Evolutionary conservation across 2,113 vertebrate species (phyloP), one percentile per base, ranked within the genome.

Genomic region (Sapajus apella): DNA sequence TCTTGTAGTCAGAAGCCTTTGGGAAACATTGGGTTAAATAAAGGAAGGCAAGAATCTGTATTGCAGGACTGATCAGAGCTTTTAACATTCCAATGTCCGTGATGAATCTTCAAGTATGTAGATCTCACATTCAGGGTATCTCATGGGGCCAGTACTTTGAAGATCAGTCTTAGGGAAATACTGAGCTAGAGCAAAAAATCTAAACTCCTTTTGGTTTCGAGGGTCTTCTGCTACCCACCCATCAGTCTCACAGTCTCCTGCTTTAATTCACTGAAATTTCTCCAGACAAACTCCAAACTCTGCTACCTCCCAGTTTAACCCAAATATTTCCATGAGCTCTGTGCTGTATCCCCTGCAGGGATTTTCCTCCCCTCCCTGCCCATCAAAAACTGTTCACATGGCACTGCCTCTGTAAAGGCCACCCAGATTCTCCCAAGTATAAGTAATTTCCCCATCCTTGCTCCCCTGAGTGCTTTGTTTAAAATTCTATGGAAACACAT

Each of bases 401-500:
- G 27, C 13, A 11, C 13, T 18, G 27, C 43, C 37, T 87, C 18
- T 45, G 21, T 9, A 40, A 76, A 50, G 30, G 10, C n/a, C 43
- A 61, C 47, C 61, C 14, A 35, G 55, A 17, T 17, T 8, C 25
- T 55, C 55, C 32, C 43, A 70, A 18, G 47, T 9, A 47, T 45
- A 45, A 79, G 50, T 68, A 6, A 37, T 16, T 56, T 72, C 4
- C 27, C 43, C 58, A 23, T 77, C 32, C 68, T n/a, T 80, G 2
- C 11, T 73, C 9, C 4, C 50, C 18, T 83, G 27, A 27, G 7
- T 37, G 88, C 77, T 92, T 84, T 52, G 43, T 90, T 87, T 61
- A 87, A 77, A 97, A 18, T 40, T 85, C 5, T 81, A 55, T 45
- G 32, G 82, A 95, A 95, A 84, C 27, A 58, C 37, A 50, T 14